Evolutionary conservation across 2,113 vertebrate genomes (phyloP).

Genomic region (Poicephalus meyeri): DNA sequence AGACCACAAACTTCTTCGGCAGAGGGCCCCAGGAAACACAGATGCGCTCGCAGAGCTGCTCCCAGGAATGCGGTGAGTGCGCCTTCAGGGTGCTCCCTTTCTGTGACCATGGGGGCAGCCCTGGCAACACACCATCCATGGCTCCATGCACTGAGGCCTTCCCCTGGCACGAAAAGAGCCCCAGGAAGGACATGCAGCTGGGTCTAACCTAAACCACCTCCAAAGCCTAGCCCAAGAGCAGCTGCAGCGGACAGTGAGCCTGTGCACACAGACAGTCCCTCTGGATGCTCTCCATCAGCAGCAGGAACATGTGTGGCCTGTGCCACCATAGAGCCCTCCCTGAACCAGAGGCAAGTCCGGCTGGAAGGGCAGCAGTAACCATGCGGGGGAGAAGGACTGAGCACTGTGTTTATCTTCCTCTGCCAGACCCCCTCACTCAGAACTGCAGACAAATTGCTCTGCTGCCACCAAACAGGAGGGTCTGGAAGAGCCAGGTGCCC

Average conservation of each 20-base stretch:
- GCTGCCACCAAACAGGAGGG: not conserved
- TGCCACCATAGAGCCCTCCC: fast-evolving
- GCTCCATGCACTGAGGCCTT: not conserved
- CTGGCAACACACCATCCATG: fast-evolving
- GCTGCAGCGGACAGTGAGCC: not conserved
- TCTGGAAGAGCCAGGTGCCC: not conserved
- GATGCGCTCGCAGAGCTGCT: not conserved
- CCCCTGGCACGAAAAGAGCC: not conserved
- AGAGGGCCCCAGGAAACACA: not conserved
- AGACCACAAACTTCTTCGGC: slow-evolving; percentile 68
- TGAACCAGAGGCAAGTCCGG: fast-evolving
- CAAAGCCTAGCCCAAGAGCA: not conserved
- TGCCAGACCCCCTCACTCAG: not conserved
- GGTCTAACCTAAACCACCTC: not conserved
- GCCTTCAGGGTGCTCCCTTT: not conserved
- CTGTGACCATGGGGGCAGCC: not conserved
- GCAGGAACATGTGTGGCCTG: not conserved
- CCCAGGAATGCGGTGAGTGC: not conserved
- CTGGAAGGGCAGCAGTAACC: not conserved
- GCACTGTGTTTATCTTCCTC: fast-evolving
- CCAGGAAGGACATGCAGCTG: fast-evolving
- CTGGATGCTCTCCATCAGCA: fast-evolving
- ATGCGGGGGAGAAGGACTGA: fast-evolving
- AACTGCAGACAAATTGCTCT: not conserved
- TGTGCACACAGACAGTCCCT: fast-evolving